phyloP scores from a whole-genome alignment of 2,888 invertebrate species.

The Ormia ochracea region DNA sequence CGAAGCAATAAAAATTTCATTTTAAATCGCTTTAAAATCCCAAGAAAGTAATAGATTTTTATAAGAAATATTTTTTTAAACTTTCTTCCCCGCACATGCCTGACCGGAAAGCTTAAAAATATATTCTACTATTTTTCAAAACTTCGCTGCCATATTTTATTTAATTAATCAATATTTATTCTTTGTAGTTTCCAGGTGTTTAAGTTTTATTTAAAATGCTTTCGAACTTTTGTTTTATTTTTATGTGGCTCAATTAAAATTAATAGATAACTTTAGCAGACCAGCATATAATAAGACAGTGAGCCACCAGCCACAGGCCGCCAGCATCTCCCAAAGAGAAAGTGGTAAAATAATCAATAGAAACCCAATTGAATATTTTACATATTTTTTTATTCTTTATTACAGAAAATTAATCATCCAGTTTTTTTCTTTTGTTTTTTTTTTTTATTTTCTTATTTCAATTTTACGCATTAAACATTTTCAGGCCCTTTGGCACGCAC shows the following conservation, averaged over 20 bases:
- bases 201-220: conserved; percentile 50
- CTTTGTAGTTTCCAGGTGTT: conserved; percentile 44
- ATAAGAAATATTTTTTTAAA: no score
- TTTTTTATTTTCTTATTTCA: background rate
- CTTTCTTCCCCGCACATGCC: no score
- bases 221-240: conserved; percentile 9
- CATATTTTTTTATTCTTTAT: background rate
- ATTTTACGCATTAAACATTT: conserved; percentile 12
- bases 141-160: background rate
- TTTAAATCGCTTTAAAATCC: no score
- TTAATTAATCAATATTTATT: conserved; percentile 9
- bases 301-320: background rate
- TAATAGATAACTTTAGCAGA: background rate
- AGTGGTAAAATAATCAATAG: conserved; percentile 34
- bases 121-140: background rate
- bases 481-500: conserved; percentile 57
- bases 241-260: conserved; percentile 13
- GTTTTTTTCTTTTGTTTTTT: background rate
- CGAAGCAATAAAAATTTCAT: no score
- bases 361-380: background rate
- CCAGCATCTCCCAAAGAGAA: conserved; percentile 24
- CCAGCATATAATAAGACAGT: background rate
- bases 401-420: background rate
- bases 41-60: no score
- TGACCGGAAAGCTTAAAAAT: no score